Percentiles rank a stretch among this genome's conserved stretches.
These are phyloP conservation scores for Sycophaga agraensis DNA, from an alignment of 1,140 invertebrate genomes.

Conservation along the genomic window DNA sequence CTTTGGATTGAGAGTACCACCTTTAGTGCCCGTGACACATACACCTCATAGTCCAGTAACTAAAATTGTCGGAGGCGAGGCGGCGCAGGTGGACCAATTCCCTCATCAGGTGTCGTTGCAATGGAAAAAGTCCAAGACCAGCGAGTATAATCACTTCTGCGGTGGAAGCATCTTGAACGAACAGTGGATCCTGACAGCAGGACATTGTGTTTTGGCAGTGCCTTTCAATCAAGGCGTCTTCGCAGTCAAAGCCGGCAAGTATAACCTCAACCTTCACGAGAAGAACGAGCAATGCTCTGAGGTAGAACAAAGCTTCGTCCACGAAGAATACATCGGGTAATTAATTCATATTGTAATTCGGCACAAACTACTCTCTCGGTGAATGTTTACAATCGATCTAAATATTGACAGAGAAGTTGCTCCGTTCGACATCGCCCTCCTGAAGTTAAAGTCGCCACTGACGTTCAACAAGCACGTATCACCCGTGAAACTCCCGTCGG, in stretches of 20 bases:
- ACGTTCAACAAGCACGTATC: slow-evolving; percentile 57
- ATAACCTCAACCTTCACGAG: slow-evolving; percentile 38
- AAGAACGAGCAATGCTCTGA: slow-evolving; percentile 50
- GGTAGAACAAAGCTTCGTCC: slow-evolving; percentile 50
- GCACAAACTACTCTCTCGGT: too few relatives aligned
- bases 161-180: slow-evolving; percentile 4
- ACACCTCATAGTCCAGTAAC: too few relatives aligned
- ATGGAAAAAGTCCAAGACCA: not conserved
- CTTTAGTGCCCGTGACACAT: too few relatives aligned
- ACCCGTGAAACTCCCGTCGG: slow-evolving; percentile 54
- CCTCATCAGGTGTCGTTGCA: slow-evolving; percentile 52
- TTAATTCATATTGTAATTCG: too few relatives aligned
- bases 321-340: slow-evolving; percentile 58
- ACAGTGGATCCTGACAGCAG: slow-evolving; percentile 11
- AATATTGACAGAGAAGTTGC: slow-evolving; percentile 55
- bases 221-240: slow-evolving; percentile 21
- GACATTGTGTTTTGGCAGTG: not conserved
- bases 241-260: slow-evolving; percentile 43
- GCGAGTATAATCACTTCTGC: not conserved
- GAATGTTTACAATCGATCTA: too few relatives aligned
- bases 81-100: slow-evolving; percentile 43
- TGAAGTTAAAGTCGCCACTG: slow-evolving; percentile 60
- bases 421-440: slow-evolving; percentile 66
- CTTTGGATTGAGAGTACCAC: too few relatives aligned
- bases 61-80: slow-evolving; percentile 50